These are phyloP conservation scores for Columba guinea DNA, from an alignment of 2,797 vertebrate species.

Conservation along the genomic window DNA sequence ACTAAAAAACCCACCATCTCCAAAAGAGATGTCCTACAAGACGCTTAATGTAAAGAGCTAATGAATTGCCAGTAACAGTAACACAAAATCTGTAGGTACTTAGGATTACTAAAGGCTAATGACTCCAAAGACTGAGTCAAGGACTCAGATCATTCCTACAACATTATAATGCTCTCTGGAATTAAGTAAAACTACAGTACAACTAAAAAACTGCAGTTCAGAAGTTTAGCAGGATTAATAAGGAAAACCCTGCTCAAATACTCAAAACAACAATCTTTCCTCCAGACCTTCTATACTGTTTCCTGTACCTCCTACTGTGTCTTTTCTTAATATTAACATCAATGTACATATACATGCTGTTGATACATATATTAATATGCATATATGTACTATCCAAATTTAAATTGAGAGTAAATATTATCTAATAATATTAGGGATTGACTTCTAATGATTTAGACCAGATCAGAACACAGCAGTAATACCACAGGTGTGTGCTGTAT, in stretches of 20 bases:
- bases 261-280: neutral
- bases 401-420: neutral
- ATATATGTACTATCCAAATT: neutral
- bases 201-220: neutral
- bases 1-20: neutral
- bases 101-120: neutral
- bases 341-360: neutral
- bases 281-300: neutral
- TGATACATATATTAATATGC: neutral
- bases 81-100: neutral
- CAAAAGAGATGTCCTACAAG: neutral
- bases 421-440: neutral
- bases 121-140: neutral
- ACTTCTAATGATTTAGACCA: neutral
- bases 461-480: neutral
- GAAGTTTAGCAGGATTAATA: neutral
- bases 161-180: neutral
- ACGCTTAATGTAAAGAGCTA: neutral
- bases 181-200: neutral
- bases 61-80: neutral
- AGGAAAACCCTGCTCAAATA: neutral
- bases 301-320: neutral
- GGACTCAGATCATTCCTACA: neutral
- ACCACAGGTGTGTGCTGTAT: fast-evolving
- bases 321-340: neutral